A percentile compares a stretch with the other conserved stretches of the same genome.
These are phyloP conservation scores for Drosophila novamexicana DNA, from an alignment of 1,140 invertebrate genomes.

Conservation along the genomic window DNA sequence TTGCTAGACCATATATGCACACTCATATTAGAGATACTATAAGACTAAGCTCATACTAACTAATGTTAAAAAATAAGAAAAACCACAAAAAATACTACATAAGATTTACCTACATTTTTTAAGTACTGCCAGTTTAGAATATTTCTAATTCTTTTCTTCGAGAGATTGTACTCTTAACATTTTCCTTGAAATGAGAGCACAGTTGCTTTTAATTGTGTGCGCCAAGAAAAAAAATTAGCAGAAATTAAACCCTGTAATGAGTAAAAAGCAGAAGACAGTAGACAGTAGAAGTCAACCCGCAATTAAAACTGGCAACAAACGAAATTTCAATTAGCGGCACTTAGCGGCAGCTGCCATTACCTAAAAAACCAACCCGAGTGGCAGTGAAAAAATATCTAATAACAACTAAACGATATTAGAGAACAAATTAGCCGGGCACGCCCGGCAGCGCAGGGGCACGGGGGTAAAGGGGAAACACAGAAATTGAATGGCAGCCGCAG, in stretches of 20 bases:
- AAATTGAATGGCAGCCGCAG: constrained; percentile 45
- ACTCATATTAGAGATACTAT: too few relatives aligned
- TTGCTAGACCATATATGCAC: too few relatives aligned
- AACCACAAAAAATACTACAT: too few relatives aligned
- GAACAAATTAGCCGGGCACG: constrained; percentile 58
- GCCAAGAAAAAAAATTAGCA: constrained; percentile 42
- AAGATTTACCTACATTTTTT: too few relatives aligned
- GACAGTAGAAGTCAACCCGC: constrained; percentile 36
- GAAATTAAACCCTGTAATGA: constrained; percentile 33
- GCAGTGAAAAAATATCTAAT: constrained; percentile 62
- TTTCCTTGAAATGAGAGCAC: constrained; percentile 23
- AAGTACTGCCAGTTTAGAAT: too few relatives aligned
- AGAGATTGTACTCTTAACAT: constrained; percentile 18
- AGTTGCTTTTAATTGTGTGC: constrained; percentile 52
- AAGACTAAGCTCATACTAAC: too few relatives aligned
- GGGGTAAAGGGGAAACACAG: constrained; percentile 21
- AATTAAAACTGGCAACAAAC: constrained; percentile 70
- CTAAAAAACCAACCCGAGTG: constrained; percentile 25
- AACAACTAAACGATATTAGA: constrained; percentile 77
- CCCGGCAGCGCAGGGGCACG: too few relatives aligned
- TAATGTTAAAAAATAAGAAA: too few relatives aligned
- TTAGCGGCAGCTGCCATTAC: constrained; percentile 75
- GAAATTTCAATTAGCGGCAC: constrained; percentile 81
- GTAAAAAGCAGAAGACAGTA: neutral
- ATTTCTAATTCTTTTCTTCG: constrained; percentile 1